Base-by-base conservation (phyloP, 2,113 vertebrate species). In the Tichodroma muraria region DNA sequence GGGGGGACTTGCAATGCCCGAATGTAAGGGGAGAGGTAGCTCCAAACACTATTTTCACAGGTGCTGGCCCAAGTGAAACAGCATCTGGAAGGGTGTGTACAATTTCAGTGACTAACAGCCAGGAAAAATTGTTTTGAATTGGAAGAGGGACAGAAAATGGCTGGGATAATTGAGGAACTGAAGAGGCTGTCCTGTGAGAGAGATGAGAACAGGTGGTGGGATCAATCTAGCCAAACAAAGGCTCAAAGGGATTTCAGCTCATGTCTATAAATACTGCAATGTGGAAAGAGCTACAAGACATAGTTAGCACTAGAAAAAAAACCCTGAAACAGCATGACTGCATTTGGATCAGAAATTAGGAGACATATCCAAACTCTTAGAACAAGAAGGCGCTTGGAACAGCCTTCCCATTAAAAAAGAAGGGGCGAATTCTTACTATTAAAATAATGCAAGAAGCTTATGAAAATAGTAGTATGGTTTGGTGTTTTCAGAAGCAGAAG, bases 141-240 rank as follows among this genome's bases (percentile, higher is more conserved):
- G 20, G 79, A 95, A 88, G 66, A 60, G 42, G 24, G 85, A 63
- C 71, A 95, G 56, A 94, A 88, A 83, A 91, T 83, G 82, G 27
- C 66, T 89, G 45, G 78, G 61, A 85, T 94, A 94, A 85, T 13
- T 85, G 81, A 37, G 57, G 24, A 88, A 66, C 59, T 77, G 88
- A 75, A 94, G 82, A 94, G 33, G 30, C 33, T 70, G 64, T 77
- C 79, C 79, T 69, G 3, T 47, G 68, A 85, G 88, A 91, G 88
- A 89, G 63, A 96, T 44, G 75, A 88, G 82, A 94, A 80, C 96
- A 96, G 94, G 94, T 96, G 96, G 85, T 91, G 33, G 82, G 90
- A 93, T 95, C 95, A 85, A 66, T 50, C 79, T 96, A 95, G 68
- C 88, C 88, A 96, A 96, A 96, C 95, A 96, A 96, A 96, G 85